Conservation (phyloP, 2,113 vertebrate genomes). For the Epinephelus fuscoguttatus region DNA sequence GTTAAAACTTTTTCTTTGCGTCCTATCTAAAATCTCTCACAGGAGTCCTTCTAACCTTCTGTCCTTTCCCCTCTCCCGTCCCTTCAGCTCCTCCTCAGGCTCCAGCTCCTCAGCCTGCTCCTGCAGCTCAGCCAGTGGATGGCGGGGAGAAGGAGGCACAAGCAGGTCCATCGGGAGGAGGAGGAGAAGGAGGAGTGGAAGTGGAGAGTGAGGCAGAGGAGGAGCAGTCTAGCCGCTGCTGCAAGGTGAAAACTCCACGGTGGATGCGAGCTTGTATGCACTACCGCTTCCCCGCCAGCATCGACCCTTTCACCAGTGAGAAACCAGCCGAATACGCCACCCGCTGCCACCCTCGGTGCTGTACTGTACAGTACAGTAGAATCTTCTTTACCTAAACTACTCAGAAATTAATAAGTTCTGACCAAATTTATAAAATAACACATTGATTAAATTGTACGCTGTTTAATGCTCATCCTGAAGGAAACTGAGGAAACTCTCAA, state of each 20-base stretch:
- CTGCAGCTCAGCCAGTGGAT: slow-evolving; percentile 3
- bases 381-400: slow-evolving; percentile 15
- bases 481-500: neutral
- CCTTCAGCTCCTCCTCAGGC: slow-evolving; percentile 69
- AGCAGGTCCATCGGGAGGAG: slow-evolving; percentile 46
- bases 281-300: slow-evolving; percentile 91
- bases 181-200: slow-evolving; percentile 64
- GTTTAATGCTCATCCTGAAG: neutral
- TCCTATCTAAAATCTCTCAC: neutral
- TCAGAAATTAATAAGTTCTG: slow-evolving; percentile 4
- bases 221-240: slow-evolving; percentile 85
- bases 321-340: slow-evolving; percentile 21
- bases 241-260: slow-evolving; percentile 85
- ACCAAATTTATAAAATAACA: neutral
- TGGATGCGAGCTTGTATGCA: slow-evolving; percentile 80
- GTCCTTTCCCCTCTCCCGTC: neutral
- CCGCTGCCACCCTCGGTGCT: slow-evolving; percentile 9
- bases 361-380: neutral
- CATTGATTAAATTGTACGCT: neutral
- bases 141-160: slow-evolving; percentile 7
- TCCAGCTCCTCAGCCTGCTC: slow-evolving; percentile 68
- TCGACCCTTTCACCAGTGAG: slow-evolving; percentile 97
- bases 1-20: neutral
- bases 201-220: slow-evolving; percentile 28
- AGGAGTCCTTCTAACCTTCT: neutral